These are phyloP conservation scores for Passer montanus DNA, from an alignment of 2,113 vertebrate species.

Conservation along the genomic window DNA sequence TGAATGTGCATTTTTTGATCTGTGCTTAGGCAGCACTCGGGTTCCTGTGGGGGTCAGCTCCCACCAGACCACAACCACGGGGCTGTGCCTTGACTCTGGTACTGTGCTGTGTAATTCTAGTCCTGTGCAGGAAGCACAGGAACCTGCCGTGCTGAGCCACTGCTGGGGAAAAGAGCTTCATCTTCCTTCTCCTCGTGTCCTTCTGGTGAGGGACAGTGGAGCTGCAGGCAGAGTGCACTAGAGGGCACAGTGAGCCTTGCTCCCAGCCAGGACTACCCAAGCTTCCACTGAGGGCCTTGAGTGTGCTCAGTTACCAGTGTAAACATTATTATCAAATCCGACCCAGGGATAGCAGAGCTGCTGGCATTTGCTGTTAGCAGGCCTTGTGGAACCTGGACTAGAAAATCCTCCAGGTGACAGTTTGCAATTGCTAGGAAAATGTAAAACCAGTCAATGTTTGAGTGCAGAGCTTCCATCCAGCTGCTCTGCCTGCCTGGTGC, in stretches of 20 bases:
- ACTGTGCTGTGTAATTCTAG: not conserved
- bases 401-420: not conserved
- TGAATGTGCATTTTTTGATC: not conserved
- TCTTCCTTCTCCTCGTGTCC: not conserved
- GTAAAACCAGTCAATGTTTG: not conserved
- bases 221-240: not conserved
- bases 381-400: not conserved
- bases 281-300: not conserved
- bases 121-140: fast-evolving
- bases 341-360: not conserved
- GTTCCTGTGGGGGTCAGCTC: not conserved
- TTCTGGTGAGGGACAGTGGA: not conserved
- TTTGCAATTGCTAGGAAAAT: not conserved
- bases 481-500: not conserved
- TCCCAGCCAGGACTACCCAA: not conserved
- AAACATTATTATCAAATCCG: not conserved
- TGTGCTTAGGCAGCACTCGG: not conserved
- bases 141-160: not conserved
- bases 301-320: not conserved
- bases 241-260: conserved; percentile 27
- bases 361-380: not conserved
- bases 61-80: not conserved
- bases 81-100: not conserved
- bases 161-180: not conserved
- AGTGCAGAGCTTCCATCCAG: not conserved